Conservation (phyloP, 2,797 vertebrate genomes). For the Podarcis siculus region DNA sequence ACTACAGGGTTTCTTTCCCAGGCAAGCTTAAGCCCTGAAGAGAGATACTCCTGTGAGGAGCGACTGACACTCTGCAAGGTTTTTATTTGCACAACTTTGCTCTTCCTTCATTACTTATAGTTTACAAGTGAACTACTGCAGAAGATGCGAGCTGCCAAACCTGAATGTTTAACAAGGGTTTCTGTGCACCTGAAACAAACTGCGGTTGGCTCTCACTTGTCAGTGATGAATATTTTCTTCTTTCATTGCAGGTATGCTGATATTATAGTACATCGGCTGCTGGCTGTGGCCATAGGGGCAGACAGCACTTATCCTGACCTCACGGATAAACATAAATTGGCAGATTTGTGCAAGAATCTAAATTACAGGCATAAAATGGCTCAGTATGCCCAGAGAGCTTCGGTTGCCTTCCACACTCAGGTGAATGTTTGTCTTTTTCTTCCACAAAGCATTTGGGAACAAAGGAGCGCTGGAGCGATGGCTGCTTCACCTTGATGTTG, state of each 20-base stretch:
- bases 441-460: too few species aligned
- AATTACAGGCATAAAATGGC: constrained; percentile 99
- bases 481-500: neutral
- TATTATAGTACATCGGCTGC: constrained; percentile 93
- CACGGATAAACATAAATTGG: constrained; percentile 94
- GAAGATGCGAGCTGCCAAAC: neutral
- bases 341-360: constrained; percentile 93
- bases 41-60: neutral
- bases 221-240: constrained; percentile 9
- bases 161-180: neutral
- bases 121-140: neutral
- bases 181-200: neutral
- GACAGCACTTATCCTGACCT: constrained; percentile 94
- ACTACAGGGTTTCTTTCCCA: neutral
- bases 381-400: constrained; percentile 95
- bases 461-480: neutral
- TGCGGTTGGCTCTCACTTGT: neutral
- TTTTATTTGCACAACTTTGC: too few species aligned
- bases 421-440: constrained; percentile 57
- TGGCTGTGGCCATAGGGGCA: constrained; percentile 91
- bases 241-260: constrained; percentile 87
- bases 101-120: neutral
- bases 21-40: neutral
- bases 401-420: constrained; percentile 96
- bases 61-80: neutral